Conservation (phyloP, 2,113 vertebrate species). For the Rhinichthys klamathensis region DNA sequence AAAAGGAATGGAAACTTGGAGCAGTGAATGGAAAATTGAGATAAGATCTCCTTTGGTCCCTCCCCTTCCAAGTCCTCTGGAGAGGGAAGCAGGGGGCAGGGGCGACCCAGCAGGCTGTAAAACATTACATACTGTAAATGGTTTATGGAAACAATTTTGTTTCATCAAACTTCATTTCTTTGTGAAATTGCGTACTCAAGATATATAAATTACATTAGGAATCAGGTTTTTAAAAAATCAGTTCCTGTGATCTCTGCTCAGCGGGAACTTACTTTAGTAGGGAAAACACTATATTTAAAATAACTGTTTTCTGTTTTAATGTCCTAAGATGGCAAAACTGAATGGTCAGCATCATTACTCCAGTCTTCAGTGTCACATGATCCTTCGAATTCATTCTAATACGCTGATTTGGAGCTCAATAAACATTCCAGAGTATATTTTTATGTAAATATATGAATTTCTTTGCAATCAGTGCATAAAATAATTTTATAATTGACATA, state of each 20-base stretch:
- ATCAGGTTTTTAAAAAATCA: background rate
- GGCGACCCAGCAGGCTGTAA: conserved; percentile 1
- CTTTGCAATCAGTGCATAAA: background rate
- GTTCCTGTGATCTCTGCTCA: background rate
- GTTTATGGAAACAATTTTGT: background rate
- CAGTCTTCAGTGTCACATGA: too few species aligned
- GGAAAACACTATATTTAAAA: too few species aligned
- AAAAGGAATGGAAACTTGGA: conserved; percentile 58
- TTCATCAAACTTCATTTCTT: conserved; percentile 5
- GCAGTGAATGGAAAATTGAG: conserved; percentile 55
- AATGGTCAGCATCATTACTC: too few species aligned
- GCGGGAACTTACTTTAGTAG: background rate
- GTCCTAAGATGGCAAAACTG: too few species aligned
- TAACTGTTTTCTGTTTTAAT: too few species aligned
- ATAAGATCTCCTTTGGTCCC: conserved; percentile 48
- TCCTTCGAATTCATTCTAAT: too few species aligned
- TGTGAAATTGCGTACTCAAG: background rate
- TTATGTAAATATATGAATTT: background rate
- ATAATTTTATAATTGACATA: background rate
- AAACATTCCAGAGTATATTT: too few species aligned
- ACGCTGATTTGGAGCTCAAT: too few species aligned
- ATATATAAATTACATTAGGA: background rate
- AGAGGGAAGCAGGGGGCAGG: background rate
- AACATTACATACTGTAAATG: conserved; percentile 9
- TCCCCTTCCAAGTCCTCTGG: conserved; percentile 11